Evolutionary conservation across 2,888 invertebrate genomes (phyloP).

Genomic region (Steinernema scapterisci): DNA sequence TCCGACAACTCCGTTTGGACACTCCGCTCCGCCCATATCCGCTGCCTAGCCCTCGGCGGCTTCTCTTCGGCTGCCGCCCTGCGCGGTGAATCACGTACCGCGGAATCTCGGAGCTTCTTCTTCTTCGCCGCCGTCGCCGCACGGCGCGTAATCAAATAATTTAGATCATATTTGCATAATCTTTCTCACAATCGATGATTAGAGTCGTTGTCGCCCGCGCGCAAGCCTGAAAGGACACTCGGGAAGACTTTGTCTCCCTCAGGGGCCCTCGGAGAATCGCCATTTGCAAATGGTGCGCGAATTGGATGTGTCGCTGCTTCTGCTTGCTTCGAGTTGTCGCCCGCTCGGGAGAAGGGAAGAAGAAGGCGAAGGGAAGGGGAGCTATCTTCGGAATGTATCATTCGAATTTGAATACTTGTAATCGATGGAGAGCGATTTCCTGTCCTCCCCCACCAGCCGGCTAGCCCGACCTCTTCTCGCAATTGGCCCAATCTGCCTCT

Average conservation of each 20-base stretch:
- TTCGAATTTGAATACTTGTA: constrained; percentile 11
- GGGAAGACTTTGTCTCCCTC: constrained; percentile 27
- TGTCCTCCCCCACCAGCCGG: too few species aligned
- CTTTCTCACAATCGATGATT: constrained; percentile 28
- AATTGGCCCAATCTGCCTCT: constrained; percentile 7
- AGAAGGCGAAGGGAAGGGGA: too few species aligned
- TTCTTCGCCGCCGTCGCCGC: neutral
- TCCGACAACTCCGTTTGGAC: neutral
- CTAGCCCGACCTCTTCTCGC: neutral
- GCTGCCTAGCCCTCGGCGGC: too few species aligned
- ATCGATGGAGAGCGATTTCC: constrained; percentile 27
- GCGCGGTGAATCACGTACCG: too few species aligned
- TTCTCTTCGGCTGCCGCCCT: too few species aligned
- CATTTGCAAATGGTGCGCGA: constrained; percentile 32
- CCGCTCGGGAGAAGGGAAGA: too few species aligned
- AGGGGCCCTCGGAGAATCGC: constrained; percentile 22
- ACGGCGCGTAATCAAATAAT: constrained; percentile 27
- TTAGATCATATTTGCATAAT: constrained; percentile 31
- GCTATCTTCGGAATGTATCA: constrained; percentile 21
- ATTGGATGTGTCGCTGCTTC: constrained; percentile 24
- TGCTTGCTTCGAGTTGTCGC: neutral
- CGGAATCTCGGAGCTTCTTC: too few species aligned
- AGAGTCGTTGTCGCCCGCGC: neutral
- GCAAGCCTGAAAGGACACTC: constrained; percentile 29
- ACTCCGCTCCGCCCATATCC: neutral